These are phyloP conservation scores for Actinostola sp. DNA, from an alignment of 92 coral and sea anemone species.

Conservation along the genomic window DNA sequence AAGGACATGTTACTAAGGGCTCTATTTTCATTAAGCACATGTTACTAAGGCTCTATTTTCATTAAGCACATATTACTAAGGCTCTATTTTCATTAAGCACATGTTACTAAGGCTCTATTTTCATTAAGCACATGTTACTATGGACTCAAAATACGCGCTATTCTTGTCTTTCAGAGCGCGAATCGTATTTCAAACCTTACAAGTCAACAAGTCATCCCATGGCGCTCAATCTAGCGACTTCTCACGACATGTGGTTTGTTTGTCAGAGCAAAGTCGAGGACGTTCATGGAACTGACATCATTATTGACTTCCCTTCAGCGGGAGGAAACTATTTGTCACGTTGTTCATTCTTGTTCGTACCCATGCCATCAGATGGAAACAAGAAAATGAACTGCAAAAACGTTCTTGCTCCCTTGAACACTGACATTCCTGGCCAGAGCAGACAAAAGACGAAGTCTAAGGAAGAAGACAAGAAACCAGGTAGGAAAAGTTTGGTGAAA, in stretches of 20 bases:
- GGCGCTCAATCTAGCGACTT: conserved; percentile 34
- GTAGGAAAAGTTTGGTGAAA: too few relatives aligned
- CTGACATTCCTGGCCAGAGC: conserved; percentile 45
- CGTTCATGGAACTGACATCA: conserved; percentile 1
- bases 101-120: too few relatives aligned
- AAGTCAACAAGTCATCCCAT: conserved; percentile 39
- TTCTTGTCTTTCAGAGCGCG: conserved; percentile 28
- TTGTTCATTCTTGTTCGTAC: conserved; percentile 45
- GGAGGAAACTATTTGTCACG: conserved; percentile 32
- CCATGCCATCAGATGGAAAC: conserved; percentile 33
- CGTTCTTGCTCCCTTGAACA: conserved; percentile 19
- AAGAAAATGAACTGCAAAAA: conserved; percentile 35
- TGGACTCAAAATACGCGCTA: too few relatives aligned
- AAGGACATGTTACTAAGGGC: too few relatives aligned
- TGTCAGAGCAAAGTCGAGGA: conserved; percentile 23
- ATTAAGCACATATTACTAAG: too few relatives aligned
- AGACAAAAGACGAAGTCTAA: background rate
- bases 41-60: too few relatives aligned
- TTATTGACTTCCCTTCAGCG: conserved; percentile 32
- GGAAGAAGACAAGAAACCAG: background rate
- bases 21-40: too few relatives aligned
- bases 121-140: too few relatives aligned
- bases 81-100: too few relatives aligned
- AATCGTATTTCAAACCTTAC: conserved; percentile 39
- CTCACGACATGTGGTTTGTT: conserved; percentile 49